Evolutionary conservation across 2,797 vertebrate genomes (phyloP), one percentile per base, ranked within the genome.

Genomic region (Scleropages formosus): DNA sequence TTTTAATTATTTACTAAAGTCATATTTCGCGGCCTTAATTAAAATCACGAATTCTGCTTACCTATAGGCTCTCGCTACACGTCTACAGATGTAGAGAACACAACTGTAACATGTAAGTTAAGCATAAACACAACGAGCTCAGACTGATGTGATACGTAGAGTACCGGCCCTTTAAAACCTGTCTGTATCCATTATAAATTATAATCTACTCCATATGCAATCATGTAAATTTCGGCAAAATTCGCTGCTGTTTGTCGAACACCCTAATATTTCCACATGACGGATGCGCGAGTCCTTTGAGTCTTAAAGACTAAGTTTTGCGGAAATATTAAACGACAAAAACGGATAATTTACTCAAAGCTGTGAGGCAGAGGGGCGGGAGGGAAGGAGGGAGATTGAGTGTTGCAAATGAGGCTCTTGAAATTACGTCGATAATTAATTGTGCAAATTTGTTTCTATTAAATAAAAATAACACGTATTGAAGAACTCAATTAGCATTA

Each of bases 401-500:
- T 85, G 90, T 94, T 93, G 93, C 94, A 96, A 96, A 98, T 93
- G 94, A 96, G 95, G 92, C 95, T 95, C 95, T 95, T 94, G 95
- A 98, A 96, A 96, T 95, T 95, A 92, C 90, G 93, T 93, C 93
- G 93, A 93, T 98, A 98, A 99, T 98, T 99, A 99, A 99, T 98
- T 98, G 96, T 94, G 93, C 94, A 95, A 96, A 98, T 99, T 98
- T 98, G 96, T 98, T 97, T 97, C 95, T 96, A 99, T 99, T 99
- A 99, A 99, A 97, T 98, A 98, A 98, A 98, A 98, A 97, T 97
- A 98, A 98, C 96, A 95, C 95, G 96, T 95, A 96, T 95, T 97
- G 95, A 96, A 94, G 90, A 99, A 97, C 94, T 97, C 96, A 95
- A 98, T 99, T 98, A 98, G 95, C 95, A 95, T 98, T 98, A 99